A percentile compares a stretch with the other conserved stretches of the same genome.
These are phyloP conservation scores for Acronicta aceris DNA, from an alignment of 2,888 invertebrate species.

Conservation along the genomic window DNA sequence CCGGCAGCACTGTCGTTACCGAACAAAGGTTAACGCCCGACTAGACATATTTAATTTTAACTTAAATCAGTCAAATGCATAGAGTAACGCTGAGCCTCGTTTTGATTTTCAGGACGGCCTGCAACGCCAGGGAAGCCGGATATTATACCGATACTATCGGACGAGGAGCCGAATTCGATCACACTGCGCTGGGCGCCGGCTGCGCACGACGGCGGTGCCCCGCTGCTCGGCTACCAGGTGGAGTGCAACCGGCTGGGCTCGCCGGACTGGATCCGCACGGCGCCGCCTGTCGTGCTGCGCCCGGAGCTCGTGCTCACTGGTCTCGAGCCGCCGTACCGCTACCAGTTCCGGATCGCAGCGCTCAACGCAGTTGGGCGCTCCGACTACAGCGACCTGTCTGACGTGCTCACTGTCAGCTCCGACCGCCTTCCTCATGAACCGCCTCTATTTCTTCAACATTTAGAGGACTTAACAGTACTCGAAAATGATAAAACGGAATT, in stretches of 20 bases:
- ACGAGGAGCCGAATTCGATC: constrained; percentile 94
- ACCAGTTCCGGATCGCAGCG: constrained; percentile 97
- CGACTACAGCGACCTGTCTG: constrained; percentile 95
- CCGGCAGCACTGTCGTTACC: constrained; percentile 57
- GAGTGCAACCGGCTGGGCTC: constrained; percentile 92
- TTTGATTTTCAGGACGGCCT: constrained; percentile 91
- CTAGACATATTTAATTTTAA: constrained; percentile 51
- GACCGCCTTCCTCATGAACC: constrained; percentile 89
- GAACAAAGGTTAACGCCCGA: constrained; percentile 63
- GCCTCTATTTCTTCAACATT: constrained; percentile 92
- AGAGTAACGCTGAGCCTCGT: constrained; percentile 38
- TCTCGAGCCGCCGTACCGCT: constrained; percentile 95
- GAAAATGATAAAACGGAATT: constrained; percentile 96
- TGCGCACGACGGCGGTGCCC: constrained; percentile 95
- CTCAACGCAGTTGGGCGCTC: constrained; percentile 97
- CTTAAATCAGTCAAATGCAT: constrained; percentile 38
- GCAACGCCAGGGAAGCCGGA: constrained; percentile 95
- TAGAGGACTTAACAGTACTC: constrained; percentile 92
- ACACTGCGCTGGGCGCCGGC: constrained; percentile 95
- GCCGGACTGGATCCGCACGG: constrained; percentile 94
- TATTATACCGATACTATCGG: constrained; percentile 92
- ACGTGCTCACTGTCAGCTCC: constrained; percentile 94
- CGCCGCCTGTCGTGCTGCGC: constrained; percentile 91
- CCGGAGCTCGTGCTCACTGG: constrained; percentile 94
- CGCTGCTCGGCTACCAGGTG: constrained; percentile 94